Evolutionary conservation across 23 tunicate species (phyloP).

Genomic region (Trididemnum nubilum): DNA sequence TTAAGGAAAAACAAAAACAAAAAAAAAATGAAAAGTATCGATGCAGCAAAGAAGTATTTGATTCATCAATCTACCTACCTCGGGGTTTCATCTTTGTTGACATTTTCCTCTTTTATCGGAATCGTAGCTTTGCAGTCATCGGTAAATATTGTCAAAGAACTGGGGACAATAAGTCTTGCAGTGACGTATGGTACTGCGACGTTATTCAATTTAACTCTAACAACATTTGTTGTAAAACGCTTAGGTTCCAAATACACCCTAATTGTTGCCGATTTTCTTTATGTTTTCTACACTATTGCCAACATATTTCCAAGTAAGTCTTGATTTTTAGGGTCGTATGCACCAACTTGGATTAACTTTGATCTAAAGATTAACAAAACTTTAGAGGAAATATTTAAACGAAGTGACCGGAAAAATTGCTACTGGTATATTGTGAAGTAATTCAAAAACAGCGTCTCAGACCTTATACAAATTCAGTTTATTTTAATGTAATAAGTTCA

Average conservation of each 20-base stretch:
- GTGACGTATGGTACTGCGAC: neutral
- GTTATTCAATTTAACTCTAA: neutral
- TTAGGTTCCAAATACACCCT: neutral
- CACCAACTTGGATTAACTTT: neutral
- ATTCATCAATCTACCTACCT: constrained; percentile 11
- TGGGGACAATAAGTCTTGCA: constrained; percentile 34
- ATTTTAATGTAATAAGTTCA: no score
- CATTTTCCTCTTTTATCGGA: constrained; percentile 30
- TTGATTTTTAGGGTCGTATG: no score
- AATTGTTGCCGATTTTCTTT: constrained; percentile 1
- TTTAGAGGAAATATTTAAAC: no score
- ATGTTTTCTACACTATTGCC: constrained; percentile 11
- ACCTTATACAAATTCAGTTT: no score
- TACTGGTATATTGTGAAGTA: no score
- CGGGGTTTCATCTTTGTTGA: neutral
- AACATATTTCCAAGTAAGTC: constrained; percentile 37
- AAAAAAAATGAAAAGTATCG: neutral
- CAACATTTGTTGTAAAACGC: constrained; percentile 3
- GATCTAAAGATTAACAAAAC: no score
- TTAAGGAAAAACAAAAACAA: neutral
- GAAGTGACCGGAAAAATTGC: no score
- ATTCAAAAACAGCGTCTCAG: no score
- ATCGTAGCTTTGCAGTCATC: constrained; percentile 32
- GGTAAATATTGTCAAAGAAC: constrained; percentile 24
- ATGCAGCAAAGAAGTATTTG: neutral